A percentile compares a stretch with the other conserved stretches of the same genome.
Evolutionary conservation across 2,888 invertebrate genomes (phyloP).

Genomic region (Amphiduros pacificus): DNA sequence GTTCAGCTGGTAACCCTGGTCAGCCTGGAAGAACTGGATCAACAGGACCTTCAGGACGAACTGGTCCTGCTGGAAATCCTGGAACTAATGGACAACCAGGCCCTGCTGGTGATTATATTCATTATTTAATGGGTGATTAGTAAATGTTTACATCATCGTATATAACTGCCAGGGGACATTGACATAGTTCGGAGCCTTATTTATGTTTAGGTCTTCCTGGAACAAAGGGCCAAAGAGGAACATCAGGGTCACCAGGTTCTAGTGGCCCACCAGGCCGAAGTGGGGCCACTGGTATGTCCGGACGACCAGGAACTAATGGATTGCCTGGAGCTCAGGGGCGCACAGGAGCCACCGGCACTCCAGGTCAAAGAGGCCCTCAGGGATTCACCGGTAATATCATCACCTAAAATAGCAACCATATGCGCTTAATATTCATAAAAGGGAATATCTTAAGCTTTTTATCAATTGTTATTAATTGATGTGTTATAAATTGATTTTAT

Average conservation of each 20-base stretch:
- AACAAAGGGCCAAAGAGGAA: not conserved
- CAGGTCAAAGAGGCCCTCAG: not conserved
- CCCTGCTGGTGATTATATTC: not conserved
- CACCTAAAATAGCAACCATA: no score
- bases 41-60: not conserved
- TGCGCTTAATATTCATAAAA: no score
- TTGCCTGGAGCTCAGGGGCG: not conserved
- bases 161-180: no score
- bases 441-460: no score
- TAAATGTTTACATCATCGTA: no score
- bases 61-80: not conserved
- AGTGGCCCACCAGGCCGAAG: not conserved
- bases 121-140: not conserved
- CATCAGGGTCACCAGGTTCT: not conserved
- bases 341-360: not conserved
- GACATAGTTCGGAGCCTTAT: no score
- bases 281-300: not conserved
- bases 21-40: not conserved
- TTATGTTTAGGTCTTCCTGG: not conserved
- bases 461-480: no score
- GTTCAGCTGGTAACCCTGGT: no score
- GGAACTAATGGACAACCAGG: constrained; percentile 4
- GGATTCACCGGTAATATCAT: no score
- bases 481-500: no score
- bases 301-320: constrained; percentile 4